Base-by-base conservation (phyloP, 2,113 vertebrate genomes). In the Polypterus senegalus region DNA sequence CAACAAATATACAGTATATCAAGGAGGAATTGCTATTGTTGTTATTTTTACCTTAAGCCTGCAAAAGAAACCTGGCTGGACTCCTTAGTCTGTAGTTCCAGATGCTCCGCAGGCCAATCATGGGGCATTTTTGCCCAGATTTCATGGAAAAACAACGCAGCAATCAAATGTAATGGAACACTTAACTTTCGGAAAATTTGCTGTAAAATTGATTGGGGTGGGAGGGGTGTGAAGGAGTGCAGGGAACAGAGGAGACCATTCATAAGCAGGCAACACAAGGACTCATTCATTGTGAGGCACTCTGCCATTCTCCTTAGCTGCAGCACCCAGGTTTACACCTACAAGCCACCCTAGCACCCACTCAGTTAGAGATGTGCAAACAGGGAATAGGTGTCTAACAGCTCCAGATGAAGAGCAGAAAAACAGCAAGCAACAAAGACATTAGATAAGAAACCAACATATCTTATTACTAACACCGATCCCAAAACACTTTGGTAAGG, bases 201-300 rank as follows among this genome's bases (percentile, higher is more conserved):
- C 59, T 45, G 55, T 52, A 49, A 53, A 58, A 66, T 58, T 61
- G 51, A 66, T 62, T 61, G 59, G 48, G 53, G 47, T 46, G 52
- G 60, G 48, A 62, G 9, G 8, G 27, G 27, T 27, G 27, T 27
- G 27, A 27, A 27, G 27, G 27, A 27, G 27, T 27, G 27, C 27
- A 27, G 27, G 27, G 44, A 56, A 61, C 54, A 65, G 27, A 58
- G 44, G 43, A 47, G 43, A 7, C 54, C 44, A 49, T 58, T 53
- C 47, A 62, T 57, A 55, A 58, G 51, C 59, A 51, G 65, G 46
- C 9, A 66, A 10, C 48, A 62, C 60, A 66, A 62, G 47, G 48
- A 46, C 60, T 55, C 48, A 27, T 66, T 66, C 58, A 60, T 66
- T 62, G 49, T 58, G 27, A 54, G 47, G 57, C 27, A 64, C 56